Evolutionary conservation across 1,140 invertebrate species (phyloP).

Genomic region (Rhagoletis pomonella): DNA sequence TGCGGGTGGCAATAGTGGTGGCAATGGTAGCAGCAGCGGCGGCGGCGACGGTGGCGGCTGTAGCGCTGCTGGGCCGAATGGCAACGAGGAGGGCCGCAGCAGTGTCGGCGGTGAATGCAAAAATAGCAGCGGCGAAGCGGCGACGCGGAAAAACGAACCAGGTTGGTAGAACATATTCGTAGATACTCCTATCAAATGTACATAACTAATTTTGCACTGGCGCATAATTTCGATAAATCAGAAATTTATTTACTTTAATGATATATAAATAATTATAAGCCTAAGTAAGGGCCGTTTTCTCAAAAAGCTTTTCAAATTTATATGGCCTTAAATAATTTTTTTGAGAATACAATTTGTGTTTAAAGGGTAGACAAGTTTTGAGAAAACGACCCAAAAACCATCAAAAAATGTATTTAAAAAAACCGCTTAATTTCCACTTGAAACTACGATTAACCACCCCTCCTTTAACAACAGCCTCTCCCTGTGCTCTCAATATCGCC

Average conservation of each 20-base stretch:
- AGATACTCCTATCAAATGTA: no score
- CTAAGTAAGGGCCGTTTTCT: no score
- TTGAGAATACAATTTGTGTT: no score
- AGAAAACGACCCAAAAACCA: no score
- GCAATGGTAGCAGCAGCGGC: conserved; percentile 39
- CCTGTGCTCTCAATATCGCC: conserved; percentile 63
- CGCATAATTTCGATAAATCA: no score
- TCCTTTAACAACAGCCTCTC: conserved; percentile 59
- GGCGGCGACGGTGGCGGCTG: conserved; percentile 47
- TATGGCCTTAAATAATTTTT: no score
- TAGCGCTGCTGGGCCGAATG: conserved; percentile 59
- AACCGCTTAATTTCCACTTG: background rate
- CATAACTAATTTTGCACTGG: no score
- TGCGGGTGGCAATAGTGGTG: conserved; percentile 52
- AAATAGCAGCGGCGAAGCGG: conserved; percentile 17
- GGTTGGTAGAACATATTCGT: conserved; percentile 42
- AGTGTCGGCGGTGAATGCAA: conserved; percentile 43
- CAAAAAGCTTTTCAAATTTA: no score
- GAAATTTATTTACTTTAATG: no score
- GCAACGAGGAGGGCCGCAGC: conserved; percentile 55
- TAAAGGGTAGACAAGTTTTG: no score
- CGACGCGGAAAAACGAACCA: conserved; percentile 56
- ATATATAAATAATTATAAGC: no score
- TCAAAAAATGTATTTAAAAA: no score
- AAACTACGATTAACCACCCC: conserved; percentile 54